Conservation (phyloP, 2,797 vertebrate species). For the Sitta carolinensis region DNA sequence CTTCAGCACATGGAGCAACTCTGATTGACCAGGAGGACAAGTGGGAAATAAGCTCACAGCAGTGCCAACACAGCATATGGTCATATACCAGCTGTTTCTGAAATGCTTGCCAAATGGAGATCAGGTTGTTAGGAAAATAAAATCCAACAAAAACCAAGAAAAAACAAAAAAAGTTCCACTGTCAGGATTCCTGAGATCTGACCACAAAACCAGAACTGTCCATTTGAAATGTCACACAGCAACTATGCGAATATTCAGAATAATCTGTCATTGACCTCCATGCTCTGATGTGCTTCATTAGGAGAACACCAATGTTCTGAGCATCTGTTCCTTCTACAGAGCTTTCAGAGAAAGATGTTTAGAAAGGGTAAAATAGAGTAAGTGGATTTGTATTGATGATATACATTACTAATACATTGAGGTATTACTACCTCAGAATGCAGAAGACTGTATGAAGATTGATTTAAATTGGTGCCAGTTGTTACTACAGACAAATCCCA, state of each 20-base stretch:
- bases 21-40: slow-evolving; percentile 65
- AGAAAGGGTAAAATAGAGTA: neutral
- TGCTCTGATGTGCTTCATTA: neutral
- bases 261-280: neutral
- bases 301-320: neutral
- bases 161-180: neutral
- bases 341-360: neutral
- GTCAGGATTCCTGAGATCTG: neutral
- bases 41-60: slow-evolving; percentile 54
- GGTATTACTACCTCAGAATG: neutral
- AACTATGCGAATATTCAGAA: neutral
- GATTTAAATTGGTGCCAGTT: neutral
- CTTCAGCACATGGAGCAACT: slow-evolving; percentile 44
- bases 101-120: slow-evolving; percentile 36
- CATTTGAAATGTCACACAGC: neutral
- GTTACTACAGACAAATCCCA: neutral
- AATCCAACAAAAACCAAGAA: neutral
- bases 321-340: neutral
- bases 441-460: neutral
- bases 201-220: neutral
- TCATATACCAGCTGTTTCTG: slow-evolving; percentile 63
- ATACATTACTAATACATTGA: neutral
- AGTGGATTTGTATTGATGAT: neutral
- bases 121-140: slow-evolving; percentile 31
- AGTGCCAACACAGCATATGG: slow-evolving; percentile 48